Evolutionary conservation across 2,113 vertebrate species (phyloP).

Genomic region (Capreolus pygargus): DNA sequence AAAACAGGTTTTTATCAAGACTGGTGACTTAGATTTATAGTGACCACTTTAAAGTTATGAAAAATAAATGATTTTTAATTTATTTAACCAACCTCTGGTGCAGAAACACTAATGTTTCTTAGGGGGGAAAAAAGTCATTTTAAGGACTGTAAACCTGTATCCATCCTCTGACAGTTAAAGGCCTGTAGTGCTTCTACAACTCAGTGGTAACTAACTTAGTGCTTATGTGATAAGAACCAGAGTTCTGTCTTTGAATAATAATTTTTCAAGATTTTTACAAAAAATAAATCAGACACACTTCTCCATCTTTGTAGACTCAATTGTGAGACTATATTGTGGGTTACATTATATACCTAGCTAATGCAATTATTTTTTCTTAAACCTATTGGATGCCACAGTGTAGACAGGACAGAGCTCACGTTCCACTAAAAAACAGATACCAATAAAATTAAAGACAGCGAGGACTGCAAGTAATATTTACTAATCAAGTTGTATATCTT

Average conservation of each 20-base stretch:
- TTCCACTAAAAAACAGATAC: neutral
- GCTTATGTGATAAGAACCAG: neutral
- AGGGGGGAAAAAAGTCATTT: neutral
- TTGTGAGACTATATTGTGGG: neutral
- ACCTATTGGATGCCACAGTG: neutral
- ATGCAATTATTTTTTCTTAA: neutral
- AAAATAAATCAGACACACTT: neutral
- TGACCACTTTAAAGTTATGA: conserved; percentile 8
- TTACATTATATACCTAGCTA: neutral
- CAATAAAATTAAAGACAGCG: neutral
- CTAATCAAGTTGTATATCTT: neutral
- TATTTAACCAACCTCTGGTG: neutral
- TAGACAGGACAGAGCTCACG: neutral
- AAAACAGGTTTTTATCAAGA: conserved; percentile 53
- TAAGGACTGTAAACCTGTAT: conserved; percentile 11
- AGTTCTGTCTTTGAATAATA: conserved; percentile 10
- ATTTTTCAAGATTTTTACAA: neutral
- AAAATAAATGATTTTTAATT: conserved; percentile 32
- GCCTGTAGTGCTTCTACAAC: neutral
- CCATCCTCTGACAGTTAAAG: neutral
- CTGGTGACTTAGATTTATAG: neutral
- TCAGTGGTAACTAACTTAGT: neutral
- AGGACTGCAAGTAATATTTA: neutral
- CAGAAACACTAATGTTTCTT: neutral
- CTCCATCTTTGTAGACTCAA: neutral